phyloP scores from a whole-genome alignment of 2,888 invertebrate genomes.

The Himalopsyche tibetana region DNA sequence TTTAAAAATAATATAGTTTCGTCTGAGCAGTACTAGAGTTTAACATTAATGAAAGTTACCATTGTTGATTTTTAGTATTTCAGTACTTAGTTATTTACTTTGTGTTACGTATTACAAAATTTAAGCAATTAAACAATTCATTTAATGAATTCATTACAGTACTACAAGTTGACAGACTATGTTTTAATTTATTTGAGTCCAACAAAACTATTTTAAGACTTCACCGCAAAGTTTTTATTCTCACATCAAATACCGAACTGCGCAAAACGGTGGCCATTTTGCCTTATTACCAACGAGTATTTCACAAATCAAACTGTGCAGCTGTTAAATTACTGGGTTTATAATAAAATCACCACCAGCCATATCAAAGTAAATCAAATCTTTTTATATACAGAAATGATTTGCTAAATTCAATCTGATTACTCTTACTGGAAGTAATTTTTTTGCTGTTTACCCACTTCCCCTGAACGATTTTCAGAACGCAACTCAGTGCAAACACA shows the following conservation, averaged over 20 bases:
- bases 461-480: constrained; percentile 7
- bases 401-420: constrained; percentile 34
- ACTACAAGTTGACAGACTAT: too few species aligned
- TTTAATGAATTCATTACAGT: too few species aligned
- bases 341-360: constrained; percentile 11
- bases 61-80: too few species aligned
- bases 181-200: too few species aligned
- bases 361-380: constrained; percentile 9
- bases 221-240: neutral
- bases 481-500: constrained; percentile 31
- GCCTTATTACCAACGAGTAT: neutral
- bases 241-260: neutral
- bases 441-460: constrained; percentile 20
- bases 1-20: too few species aligned
- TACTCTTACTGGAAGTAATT: neutral
- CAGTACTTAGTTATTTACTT: too few species aligned
- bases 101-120: too few species aligned
- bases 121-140: too few species aligned
- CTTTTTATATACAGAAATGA: constrained; percentile 20
- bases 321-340: neutral
- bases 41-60: too few species aligned
- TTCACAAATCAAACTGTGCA: neutral
- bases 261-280: neutral
- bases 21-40: too few species aligned
- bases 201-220: neutral